These are phyloP conservation scores for Plectropomus leopardus DNA, from an alignment of 2,113 vertebrate genomes.

Conservation along the genomic window DNA sequence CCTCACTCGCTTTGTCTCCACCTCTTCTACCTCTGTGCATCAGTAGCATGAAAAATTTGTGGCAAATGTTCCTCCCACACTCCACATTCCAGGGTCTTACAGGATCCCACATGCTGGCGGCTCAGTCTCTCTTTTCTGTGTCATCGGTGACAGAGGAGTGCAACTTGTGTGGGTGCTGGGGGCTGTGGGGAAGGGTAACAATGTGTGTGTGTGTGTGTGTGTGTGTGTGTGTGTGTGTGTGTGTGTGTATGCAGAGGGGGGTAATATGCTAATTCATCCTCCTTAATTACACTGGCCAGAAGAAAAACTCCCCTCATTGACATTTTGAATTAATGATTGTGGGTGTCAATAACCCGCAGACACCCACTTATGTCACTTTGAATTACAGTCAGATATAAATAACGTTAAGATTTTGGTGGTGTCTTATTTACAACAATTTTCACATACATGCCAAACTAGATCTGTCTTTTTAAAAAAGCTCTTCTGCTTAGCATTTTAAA, in stretches of 20 bases:
- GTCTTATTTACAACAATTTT: background rate
- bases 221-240: constrained; percentile 62
- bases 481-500: background rate
- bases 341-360: constrained; percentile 9
- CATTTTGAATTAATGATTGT: constrained; percentile 36
- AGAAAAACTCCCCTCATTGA: constrained; percentile 48
- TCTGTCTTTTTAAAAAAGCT: background rate
- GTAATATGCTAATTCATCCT: constrained; percentile 62
- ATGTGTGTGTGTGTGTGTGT: constrained; percentile 1
- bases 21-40: constrained; percentile 55
- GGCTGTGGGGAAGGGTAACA: constrained; percentile 51
- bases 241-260: background rate
- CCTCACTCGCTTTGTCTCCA: constrained; percentile 33
- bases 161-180: constrained; percentile 70
- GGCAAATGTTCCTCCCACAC: constrained; percentile 84
- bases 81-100: constrained; percentile 77
- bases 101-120: constrained; percentile 78
- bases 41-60: constrained; percentile 60
- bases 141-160: constrained; percentile 59
- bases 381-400: constrained; percentile 12
- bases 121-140: constrained; percentile 56
- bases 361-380: background rate
- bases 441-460: background rate
- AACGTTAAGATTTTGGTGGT: constrained; percentile 1
- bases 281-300: constrained; percentile 54